Conservation (phyloP, 2,797 vertebrate genomes). For the Chelmon rostratus region DNA sequence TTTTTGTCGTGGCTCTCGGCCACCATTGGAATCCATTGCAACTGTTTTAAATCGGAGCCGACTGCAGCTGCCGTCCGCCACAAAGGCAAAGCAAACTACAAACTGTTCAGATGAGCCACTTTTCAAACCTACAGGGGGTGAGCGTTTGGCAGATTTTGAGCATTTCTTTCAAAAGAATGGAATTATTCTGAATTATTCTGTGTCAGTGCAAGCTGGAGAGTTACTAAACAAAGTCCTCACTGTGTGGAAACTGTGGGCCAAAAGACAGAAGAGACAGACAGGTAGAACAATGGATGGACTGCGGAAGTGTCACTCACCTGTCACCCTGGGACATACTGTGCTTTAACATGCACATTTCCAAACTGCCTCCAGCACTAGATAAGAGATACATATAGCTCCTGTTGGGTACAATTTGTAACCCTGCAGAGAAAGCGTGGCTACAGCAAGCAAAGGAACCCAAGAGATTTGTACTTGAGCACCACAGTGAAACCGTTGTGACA, state of each 20-base stretch:
- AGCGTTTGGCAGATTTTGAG: neutral
- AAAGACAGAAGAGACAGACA: slow-evolving; percentile 12
- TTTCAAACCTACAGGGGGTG: slow-evolving; percentile 1
- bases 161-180: slow-evolving; percentile 5
- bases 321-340: slow-evolving; percentile 54
- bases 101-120: slow-evolving; percentile 11
- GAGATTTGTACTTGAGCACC: slow-evolving; percentile 57
- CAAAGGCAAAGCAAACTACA: slow-evolving; percentile 19
- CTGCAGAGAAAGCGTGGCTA: slow-evolving; percentile 22
- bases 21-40: slow-evolving; percentile 4
- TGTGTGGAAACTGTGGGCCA: neutral
- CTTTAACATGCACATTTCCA: slow-evolving; percentile 56
- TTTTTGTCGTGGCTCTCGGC: slow-evolving; percentile 6
- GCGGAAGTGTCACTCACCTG: slow-evolving; percentile 57
- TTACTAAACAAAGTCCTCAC: slow-evolving; percentile 1
- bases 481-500: slow-evolving; percentile 56
- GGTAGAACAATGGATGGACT: slow-evolving; percentile 32
- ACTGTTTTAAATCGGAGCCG: slow-evolving; percentile 8
- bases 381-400: slow-evolving; percentile 56
- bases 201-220: neutral
- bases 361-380: slow-evolving; percentile 61
- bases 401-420: slow-evolving; percentile 62
- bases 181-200: neutral
- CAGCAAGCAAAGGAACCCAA: slow-evolving; percentile 33
- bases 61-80: neutral